phyloP scores from a whole-genome alignment of 2,113 vertebrate genomes.

The Coturnix japonica region DNA sequence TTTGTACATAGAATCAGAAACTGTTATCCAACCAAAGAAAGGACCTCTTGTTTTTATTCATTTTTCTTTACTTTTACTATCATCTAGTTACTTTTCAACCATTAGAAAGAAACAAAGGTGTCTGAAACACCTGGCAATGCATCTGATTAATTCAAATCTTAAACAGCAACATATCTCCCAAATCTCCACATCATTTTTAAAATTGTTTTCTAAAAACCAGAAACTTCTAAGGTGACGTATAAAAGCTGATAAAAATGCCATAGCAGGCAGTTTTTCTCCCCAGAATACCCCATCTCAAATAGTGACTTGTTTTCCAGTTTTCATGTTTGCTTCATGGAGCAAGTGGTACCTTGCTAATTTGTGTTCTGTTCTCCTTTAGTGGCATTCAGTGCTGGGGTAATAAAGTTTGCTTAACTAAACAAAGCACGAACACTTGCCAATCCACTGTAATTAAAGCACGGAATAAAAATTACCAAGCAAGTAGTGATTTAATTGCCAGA shows the following conservation, averaged over 20 bases:
- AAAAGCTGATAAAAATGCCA: not conserved
- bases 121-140: not conserved
- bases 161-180: not conserved
- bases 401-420: slow-evolving; percentile 67
- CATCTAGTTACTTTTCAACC: not conserved
- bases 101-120: not conserved
- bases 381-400: slow-evolving; percentile 17
- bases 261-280: not conserved
- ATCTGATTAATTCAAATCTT: not conserved
- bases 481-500: slow-evolving; percentile 41
- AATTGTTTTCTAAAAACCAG: not conserved
- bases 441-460: slow-evolving; percentile 51
- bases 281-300: not conserved
- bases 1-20: not conserved
- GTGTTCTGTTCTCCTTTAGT: slow-evolving; percentile 46
- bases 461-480: slow-evolving; percentile 64
- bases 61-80: not conserved
- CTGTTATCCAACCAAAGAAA: not conserved
- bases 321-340: not conserved
- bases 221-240: not conserved
- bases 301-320: slow-evolving; percentile 25
- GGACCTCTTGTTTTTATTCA: not conserved
- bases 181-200: not conserved
- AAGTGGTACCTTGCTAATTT: slow-evolving; percentile 13
- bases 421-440: slow-evolving; percentile 64